Base-by-base conservation (phyloP, 1,140 invertebrate species). In the Aphidius gifuensis region DNA sequence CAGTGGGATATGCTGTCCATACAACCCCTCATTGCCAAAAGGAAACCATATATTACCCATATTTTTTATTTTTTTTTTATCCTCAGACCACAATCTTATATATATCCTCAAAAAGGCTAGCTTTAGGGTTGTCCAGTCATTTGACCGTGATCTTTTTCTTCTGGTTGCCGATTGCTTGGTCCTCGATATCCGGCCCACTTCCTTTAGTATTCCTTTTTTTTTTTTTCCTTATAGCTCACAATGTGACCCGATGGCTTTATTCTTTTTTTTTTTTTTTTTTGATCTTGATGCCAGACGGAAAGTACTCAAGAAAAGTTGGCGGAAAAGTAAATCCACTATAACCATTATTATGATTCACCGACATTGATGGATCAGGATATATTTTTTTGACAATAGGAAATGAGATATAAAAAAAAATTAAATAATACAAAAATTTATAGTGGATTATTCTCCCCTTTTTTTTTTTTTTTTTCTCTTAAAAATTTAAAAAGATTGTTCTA, bases 1-100 rank as follows among this genome's bases (percentile, higher is more conserved):
- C 61, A 66, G 58, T 60, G 65, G 63, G 63, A 66, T 51, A 49
- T 32, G 23, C 23, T 45, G 58, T 40, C 45, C 65, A 57, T 42
- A 63, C 45, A 46, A 58, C 63, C 60, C 65, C 58, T 66, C 65
- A 60, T 62, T 66, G 57, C 54, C 9, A 38, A n/a, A 43, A 11
- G 42, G 39, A 55, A 42, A 40, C 47, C 54, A 60, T 61, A 64
- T 48, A 61, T 61, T 56, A 47, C 58, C 32, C 16, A 57, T 56
- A 21, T 46, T 44, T 43, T 38, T 9, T 56, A 9, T 46, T 40
- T 40, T 21, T 39, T 6, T 46, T 47, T 51, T 11, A 43, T 50
- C 43, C 50, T 43, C 21, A 7, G 5, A 9, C 5, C 40, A 5
- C 11, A 53, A 9, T 38, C 40, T 9, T 53, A 39, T 55, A 39